Percentiles rank a stretch among this genome's conserved stretches.
Conservation (phyloP, 1,140 invertebrate genomes). For the Dendrolimus punctatus region DNA sequence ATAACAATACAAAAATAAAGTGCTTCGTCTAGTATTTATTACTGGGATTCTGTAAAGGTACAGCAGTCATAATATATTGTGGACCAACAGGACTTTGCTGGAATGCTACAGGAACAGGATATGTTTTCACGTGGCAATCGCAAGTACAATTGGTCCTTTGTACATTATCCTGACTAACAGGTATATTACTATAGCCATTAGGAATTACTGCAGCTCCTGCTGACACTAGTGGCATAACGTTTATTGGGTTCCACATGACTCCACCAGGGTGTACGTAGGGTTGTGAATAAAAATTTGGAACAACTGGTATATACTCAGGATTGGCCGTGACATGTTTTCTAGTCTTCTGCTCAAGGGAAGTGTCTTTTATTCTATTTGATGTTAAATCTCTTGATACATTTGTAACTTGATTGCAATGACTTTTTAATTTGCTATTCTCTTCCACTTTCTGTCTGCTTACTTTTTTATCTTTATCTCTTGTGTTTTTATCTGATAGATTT, state of each 20-base stretch:
- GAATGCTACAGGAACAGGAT: neutral
- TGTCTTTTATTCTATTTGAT: slow-evolving; percentile 4
- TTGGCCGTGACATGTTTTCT: slow-evolving; percentile 2
- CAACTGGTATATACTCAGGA: slow-evolving; percentile 16
- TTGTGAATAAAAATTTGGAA: slow-evolving; percentile 18
- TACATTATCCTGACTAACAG: slow-evolving; percentile 6
- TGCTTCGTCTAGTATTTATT: neutral
- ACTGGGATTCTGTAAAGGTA: slow-evolving; percentile 10
- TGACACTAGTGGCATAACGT: slow-evolving; percentile 20
- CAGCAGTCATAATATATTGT: slow-evolving; percentile 10
- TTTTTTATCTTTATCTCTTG: slow-evolving; percentile 1
- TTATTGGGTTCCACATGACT: slow-evolving; percentile 33
- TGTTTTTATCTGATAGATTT: slow-evolving; percentile 1
- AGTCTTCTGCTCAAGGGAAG: slow-evolving; percentile 4
- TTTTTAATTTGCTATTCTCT: neutral
- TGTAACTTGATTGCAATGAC: slow-evolving; percentile 5
- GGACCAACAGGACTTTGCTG: neutral
- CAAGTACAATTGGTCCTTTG: slow-evolving; percentile 28
- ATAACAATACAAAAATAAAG: too few relatives aligned
- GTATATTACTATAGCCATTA: slow-evolving; percentile 5
- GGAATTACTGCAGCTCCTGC: slow-evolving; percentile 4
- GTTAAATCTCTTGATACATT: slow-evolving; percentile 25
- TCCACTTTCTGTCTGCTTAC: slow-evolving; percentile 8
- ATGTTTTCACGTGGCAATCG: slow-evolving; percentile 23
- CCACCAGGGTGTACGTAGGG: slow-evolving; percentile 20